Conservation (phyloP, 30 jellyfish, hydroid and myxozoan genomes). For the Mastigias papua region DNA sequence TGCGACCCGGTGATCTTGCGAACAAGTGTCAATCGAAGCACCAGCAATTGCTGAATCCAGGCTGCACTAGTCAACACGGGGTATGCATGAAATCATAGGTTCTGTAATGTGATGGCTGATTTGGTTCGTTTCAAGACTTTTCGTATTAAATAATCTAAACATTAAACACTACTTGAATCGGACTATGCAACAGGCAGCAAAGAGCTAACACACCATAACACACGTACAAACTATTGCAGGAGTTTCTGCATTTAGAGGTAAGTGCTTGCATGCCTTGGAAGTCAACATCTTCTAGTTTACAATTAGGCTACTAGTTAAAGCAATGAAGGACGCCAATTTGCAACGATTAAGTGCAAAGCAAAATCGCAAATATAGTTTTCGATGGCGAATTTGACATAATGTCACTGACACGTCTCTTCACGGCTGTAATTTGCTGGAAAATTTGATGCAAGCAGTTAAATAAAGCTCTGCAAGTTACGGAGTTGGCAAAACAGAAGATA, state of each 20-base stretch:
- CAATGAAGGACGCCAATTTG: background rate
- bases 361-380: background rate
- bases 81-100: constrained; percentile 69
- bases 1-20: constrained; percentile 73
- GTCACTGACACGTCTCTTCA: background rate
- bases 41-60: constrained; percentile 72
- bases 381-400: background rate
- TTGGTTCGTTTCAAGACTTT: constrained; percentile 6
- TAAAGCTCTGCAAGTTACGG: background rate
- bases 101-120: constrained; percentile 52
- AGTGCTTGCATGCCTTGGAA: background rate
- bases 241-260: background rate
- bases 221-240: background rate
- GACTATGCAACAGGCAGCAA: constrained; percentile 4
- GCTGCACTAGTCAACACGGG: constrained; percentile 54
- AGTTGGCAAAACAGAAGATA: background rate
- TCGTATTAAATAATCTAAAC: background rate
- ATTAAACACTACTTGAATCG: background rate
- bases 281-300: background rate
- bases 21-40: constrained; percentile 57
- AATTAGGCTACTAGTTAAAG: background rate
- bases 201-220: background rate
- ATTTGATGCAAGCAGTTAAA: background rate
- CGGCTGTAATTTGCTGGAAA: background rate
- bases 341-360: background rate